Evolutionary conservation across 2,113 vertebrate species (phyloP), one percentile per base, ranked within the genome.

Genomic region (Silurus glanis): DNA sequence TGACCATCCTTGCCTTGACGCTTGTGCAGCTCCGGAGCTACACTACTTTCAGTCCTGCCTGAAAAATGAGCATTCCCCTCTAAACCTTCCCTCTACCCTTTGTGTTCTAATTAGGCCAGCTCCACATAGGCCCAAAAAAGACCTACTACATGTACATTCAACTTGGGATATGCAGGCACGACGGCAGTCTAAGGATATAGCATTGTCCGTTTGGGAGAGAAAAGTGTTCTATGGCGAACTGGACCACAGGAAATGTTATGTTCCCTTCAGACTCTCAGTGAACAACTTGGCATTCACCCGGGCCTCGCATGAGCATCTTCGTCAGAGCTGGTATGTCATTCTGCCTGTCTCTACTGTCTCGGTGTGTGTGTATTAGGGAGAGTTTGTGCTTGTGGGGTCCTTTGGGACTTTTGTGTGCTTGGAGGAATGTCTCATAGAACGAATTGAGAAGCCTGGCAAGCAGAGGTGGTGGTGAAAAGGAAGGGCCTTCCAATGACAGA

Each of bases 371-470:
- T 16, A 64, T 55, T 67, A 69, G 56, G 76, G 45, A 25, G 28
- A 64, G 81, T 87, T 83, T 83, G 80, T 83, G 83, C 86, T 83
- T 90, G 83, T 87, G 87, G 45, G 87, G 85, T 88, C 88, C 85
- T 87, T 45, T 12, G 51, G 87, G 87, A 83, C 67, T 71, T 86
- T 87, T 86, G 85, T 90, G 53, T 81, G 45, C 74, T n/a, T 37
- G 28, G 66, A 82, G 37, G 71, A 87, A 85, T 85, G 78, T 76
- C 72, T 89, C 37, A 10, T 64, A 21, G 85, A 83, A 74, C 81
- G 86, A 91, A 91, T 91, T 51, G 82, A 88, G 86, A 79, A 83
- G 66, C 28, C 79, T 89, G 90, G 83, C 85, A 87, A 80, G 86
- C 74, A 80, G 56, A 89, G 61, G 58, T 55, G 37, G 88, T 66